These are phyloP conservation scores for Timandra comae DNA, from an alignment of 2,888 invertebrate genomes.

Conservation along the genomic window DNA sequence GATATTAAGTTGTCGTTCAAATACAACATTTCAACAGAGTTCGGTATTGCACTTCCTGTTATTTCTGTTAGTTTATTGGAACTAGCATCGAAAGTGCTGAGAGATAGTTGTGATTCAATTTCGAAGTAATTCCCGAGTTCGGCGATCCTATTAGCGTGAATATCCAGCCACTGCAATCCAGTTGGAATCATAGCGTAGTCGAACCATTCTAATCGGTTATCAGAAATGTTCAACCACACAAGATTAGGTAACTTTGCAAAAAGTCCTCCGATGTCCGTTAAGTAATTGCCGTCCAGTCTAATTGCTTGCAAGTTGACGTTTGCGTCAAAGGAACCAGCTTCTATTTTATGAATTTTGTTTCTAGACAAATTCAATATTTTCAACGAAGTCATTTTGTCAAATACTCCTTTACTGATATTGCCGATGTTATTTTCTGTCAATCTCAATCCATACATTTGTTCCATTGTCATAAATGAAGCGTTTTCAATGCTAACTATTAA, in stretches of 20 bases:
- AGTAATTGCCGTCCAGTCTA: slow-evolving; percentile 87
- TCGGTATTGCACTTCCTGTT: slow-evolving; percentile 88
- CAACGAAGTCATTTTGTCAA: slow-evolving; percentile 85
- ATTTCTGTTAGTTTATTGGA: slow-evolving; percentile 88
- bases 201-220: slow-evolving; percentile 88
- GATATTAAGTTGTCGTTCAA: slow-evolving; percentile 88
- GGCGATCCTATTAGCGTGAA: slow-evolving; percentile 88
- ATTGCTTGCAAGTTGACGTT: slow-evolving; percentile 88
- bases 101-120: slow-evolving; percentile 85
- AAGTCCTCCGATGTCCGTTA: slow-evolving; percentile 86
- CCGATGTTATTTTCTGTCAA: slow-evolving; percentile 90
- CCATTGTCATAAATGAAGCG: slow-evolving; percentile 87
- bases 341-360: slow-evolving; percentile 87
- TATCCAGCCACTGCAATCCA: slow-evolving; percentile 89
- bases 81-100: slow-evolving; percentile 89
- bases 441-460: slow-evolving; percentile 87
- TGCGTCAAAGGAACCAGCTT: slow-evolving; percentile 86
- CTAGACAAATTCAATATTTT: slow-evolving; percentile 89
- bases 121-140: slow-evolving; percentile 91
- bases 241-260: slow-evolving; percentile 88
- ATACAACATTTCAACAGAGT: slow-evolving; percentile 86
- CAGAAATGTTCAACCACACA: slow-evolving; percentile 91
- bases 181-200: slow-evolving; percentile 91
- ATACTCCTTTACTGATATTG: slow-evolving; percentile 86
- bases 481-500: slow-evolving; percentile 86